phyloP scores from a whole-genome alignment of 2,113 vertebrate species.

The Acrocephalus arundinaceus region DNA sequence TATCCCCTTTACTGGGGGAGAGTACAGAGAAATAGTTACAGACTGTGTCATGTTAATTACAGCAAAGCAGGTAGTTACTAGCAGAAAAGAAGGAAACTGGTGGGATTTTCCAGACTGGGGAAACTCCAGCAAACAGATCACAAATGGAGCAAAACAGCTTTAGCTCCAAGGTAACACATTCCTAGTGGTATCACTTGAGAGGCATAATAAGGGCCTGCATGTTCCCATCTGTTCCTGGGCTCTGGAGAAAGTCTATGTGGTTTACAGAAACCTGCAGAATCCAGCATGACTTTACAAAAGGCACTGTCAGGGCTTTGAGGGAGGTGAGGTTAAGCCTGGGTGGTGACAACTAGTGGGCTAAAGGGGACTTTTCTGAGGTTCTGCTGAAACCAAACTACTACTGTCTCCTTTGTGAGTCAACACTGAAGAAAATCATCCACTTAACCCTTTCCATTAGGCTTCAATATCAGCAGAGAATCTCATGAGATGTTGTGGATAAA shows the following conservation, averaged over 20 bases:
- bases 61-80: slow-evolving; percentile 24
- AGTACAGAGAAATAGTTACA: background rate
- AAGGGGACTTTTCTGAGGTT: background rate
- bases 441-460: background rate
- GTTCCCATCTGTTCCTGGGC: background rate
- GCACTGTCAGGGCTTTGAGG: background rate
- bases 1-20: background rate
- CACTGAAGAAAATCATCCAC: background rate
- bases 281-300: background rate
- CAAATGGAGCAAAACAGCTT: slow-evolving; percentile 23
- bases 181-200: background rate
- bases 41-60: slow-evolving; percentile 24
- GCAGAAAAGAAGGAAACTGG: slow-evolving; percentile 19
- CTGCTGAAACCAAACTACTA: background rate
- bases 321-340: background rate
- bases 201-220: background rate
- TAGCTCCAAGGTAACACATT: slow-evolving; percentile 37
- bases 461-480: background rate
- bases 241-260: background rate
- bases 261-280: background rate
- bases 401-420: background rate
- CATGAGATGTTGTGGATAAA: rapidly evolving
- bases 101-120: slow-evolving; percentile 24
- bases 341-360: background rate
- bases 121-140: background rate